Evolutionary conservation across 2,888 invertebrate species (phyloP).

Genomic region (Malachius bipustulatus): DNA sequence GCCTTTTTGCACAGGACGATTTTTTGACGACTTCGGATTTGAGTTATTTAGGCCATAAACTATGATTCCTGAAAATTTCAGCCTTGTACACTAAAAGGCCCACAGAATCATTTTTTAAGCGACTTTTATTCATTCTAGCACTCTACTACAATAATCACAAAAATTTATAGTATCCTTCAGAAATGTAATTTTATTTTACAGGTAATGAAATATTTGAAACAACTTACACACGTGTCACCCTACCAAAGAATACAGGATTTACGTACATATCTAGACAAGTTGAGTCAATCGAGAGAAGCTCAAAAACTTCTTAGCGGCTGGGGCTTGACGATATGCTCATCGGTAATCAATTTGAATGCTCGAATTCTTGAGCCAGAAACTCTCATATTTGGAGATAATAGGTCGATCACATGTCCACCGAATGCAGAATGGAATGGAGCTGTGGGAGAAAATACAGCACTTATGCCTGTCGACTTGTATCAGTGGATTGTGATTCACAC

Average conservation of each 20-base stretch:
- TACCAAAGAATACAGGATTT: slow-evolving; percentile 60
- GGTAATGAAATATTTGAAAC: slow-evolving; percentile 75
- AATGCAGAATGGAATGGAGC: slow-evolving; percentile 61
- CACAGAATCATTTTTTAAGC: too few relatives aligned
- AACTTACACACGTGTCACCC: slow-evolving; percentile 70
- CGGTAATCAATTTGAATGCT: slow-evolving; percentile 47
- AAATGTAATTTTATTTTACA: slow-evolving; percentile 23
- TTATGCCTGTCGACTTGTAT: slow-evolving; percentile 54
- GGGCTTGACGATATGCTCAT: slow-evolving; percentile 58
- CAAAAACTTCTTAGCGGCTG: slow-evolving; percentile 59
- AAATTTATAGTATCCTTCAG: too few relatives aligned
- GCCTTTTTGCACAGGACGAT: too few relatives aligned
- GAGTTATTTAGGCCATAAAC: too few relatives aligned
- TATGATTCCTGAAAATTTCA: too few relatives aligned
- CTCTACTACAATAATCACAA: too few relatives aligned
- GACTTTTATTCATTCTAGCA: too few relatives aligned
- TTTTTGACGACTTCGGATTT: too few relatives aligned
- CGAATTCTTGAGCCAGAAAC: slow-evolving; percentile 53
- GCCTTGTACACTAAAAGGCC: too few relatives aligned
- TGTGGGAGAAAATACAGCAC: slow-evolving; percentile 46
- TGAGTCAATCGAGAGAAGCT: slow-evolving; percentile 49
- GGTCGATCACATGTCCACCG: slow-evolving; percentile 16
- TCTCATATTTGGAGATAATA: slow-evolving; percentile 48
- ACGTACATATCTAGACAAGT: slow-evolving; percentile 51
- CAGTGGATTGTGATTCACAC: slow-evolving; percentile 65